Evolutionary conservation across 2,113 vertebrate genomes (phyloP).

Genomic region (Motacilla alba): DNA sequence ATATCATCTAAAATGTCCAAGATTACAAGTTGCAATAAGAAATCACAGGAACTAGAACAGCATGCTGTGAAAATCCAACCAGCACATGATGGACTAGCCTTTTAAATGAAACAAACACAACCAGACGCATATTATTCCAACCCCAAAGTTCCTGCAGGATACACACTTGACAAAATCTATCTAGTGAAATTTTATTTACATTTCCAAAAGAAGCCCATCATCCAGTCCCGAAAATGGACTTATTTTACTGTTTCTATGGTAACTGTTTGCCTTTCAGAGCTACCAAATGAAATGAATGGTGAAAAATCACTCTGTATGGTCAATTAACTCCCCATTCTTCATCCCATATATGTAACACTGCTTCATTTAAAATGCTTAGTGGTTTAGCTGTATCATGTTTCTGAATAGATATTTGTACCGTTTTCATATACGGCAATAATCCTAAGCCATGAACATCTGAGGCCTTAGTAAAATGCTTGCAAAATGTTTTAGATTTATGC

Average conservation of each 20-base stretch:
- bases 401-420: constrained; percentile 7
- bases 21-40: not conserved
- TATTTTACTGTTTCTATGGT: constrained; percentile 76
- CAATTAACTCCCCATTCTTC: constrained; percentile 36
- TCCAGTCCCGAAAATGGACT: constrained; percentile 20
- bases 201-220: constrained; percentile 26
- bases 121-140: not conserved
- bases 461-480: not conserved
- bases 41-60: not conserved
- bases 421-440: constrained; percentile 12
- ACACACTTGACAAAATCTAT: not conserved
- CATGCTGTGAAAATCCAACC: not conserved
- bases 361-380: constrained; percentile 25
- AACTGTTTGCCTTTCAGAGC: constrained; percentile 62
- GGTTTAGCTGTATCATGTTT: not conserved
- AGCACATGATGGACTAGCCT: not conserved
- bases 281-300: constrained; percentile 43
- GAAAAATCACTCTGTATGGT: constrained; percentile 40
- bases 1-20: not conserved
- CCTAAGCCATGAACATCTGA: not conserved
- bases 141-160: not conserved
- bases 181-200: constrained; percentile 9
- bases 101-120: not conserved
- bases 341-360: not conserved
- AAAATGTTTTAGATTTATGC: not conserved